Evolutionary conservation across 2,888 invertebrate genomes (phyloP).

Genomic region (Empis stercorea): DNA sequence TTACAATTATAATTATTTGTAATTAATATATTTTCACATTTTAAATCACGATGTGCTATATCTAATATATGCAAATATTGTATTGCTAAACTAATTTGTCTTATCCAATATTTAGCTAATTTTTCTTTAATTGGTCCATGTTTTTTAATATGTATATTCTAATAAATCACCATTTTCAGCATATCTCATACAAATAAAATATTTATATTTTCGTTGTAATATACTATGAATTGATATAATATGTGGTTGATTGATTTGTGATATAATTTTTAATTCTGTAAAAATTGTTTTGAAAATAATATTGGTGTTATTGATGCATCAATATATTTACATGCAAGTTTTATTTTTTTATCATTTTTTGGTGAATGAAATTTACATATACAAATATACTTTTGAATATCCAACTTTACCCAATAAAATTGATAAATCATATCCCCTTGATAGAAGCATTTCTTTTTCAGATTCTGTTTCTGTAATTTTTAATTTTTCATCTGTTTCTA

Average conservation of each 20-base stretch:
- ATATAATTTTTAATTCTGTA: slow-evolving; percentile 24
- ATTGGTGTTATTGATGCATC: too few species aligned
- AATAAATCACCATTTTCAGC: slow-evolving; percentile 71
- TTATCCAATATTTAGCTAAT: slow-evolving; percentile 56
- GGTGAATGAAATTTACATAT: slow-evolving; percentile 21
- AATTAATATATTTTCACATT: too few species aligned
- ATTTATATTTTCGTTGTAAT: slow-evolving; percentile 54
- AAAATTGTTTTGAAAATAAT: too few species aligned
- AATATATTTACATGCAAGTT: slow-evolving; percentile 23
- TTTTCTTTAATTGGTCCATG: slow-evolving; percentile 55
- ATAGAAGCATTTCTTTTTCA: slow-evolving; percentile 32
- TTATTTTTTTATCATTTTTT: slow-evolving; percentile 16
- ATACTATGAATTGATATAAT: slow-evolving; percentile 43
- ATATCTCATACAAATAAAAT: slow-evolving; percentile 62
- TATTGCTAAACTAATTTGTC: slow-evolving; percentile 45
- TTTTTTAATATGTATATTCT: slow-evolving; percentile 54
- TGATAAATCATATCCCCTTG: slow-evolving; percentile 44
- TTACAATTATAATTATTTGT: too few species aligned
- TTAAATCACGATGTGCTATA: too few species aligned
- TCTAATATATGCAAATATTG: slow-evolving; percentile 32
- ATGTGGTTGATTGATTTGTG: too few species aligned
- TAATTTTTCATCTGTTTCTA: too few species aligned
- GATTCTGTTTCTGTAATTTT: too few species aligned
- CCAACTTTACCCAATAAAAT: slow-evolving; percentile 62
- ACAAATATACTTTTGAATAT: slow-evolving; percentile 57